These are phyloP conservation scores for Sinopyrophorus schimmeli DNA, from an alignment of 2,888 invertebrate genomes.

Conservation along the genomic window DNA sequence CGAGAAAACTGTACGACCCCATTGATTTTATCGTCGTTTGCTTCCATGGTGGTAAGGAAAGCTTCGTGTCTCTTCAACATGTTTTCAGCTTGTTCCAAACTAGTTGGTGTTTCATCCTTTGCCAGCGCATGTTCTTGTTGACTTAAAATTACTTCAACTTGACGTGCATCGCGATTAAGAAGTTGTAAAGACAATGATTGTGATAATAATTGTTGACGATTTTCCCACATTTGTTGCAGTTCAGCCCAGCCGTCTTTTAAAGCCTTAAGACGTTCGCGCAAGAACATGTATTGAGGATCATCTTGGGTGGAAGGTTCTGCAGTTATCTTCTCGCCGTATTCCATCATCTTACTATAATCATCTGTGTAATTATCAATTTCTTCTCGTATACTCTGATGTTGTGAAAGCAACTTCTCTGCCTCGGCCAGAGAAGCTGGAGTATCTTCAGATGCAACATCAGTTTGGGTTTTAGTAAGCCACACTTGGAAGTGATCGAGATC, in stretches of 20 bases:
- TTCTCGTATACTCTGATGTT: slow-evolving; percentile 97
- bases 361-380: slow-evolving; percentile 99
- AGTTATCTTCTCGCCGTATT: slow-evolving; percentile 95
- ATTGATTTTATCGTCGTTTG: slow-evolving; percentile 99
- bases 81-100: slow-evolving; percentile 97
- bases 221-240: slow-evolving; percentile 99
- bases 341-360: slow-evolving; percentile 98
- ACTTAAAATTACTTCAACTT: slow-evolving; percentile 95
- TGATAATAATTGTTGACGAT: slow-evolving; percentile 89
- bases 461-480: slow-evolving; percentile 98
- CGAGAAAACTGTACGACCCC: slow-evolving; percentile 93
- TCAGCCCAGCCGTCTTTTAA: slow-evolving; percentile 99
- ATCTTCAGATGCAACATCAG: slow-evolving; percentile 97
- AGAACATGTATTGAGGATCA: slow-evolving; percentile 99
- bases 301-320: slow-evolving; percentile 84
- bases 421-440: slow-evolving; percentile 91
- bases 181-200: slow-evolving; percentile 95
- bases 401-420: slow-evolving; percentile 94
- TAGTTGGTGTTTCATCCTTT: slow-evolving; percentile 93
- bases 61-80: slow-evolving; percentile 97
- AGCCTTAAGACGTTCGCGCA: slow-evolving; percentile 95
- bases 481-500: slow-evolving; percentile 99
- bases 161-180: slow-evolving; percentile 94
- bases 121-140: slow-evolving; percentile 98
- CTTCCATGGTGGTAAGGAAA: slow-evolving; percentile 99